Evolutionary conservation across 2,888 invertebrate genomes (phyloP), one percentile per base, ranked within the genome.

Genomic region (Lasioglossum oenotherae): DNA sequence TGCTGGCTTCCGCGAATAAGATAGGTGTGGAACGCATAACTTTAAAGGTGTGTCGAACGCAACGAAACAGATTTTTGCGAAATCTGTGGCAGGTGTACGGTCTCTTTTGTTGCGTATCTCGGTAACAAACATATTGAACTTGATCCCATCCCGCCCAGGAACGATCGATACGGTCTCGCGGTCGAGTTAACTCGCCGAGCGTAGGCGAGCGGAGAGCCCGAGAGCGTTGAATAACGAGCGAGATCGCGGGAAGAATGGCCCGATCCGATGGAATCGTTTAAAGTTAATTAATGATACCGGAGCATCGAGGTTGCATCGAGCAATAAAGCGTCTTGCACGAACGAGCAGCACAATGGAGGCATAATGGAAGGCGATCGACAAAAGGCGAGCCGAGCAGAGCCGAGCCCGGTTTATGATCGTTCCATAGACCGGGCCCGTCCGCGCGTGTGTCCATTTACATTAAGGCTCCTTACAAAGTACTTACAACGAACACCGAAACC

Each of bases 251-350:
- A 74, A 74, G 75, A 73, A 67, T 73, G 38, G 35, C 38, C 44
- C 73, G 35, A 49, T 75, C 35, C 75, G 79, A 73, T 74, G 44
- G 73, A 77, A 80, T 81, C 75, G 79, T 87, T 84, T 81, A 85
- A 79, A 44, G 74, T 79, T 86, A 89, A 89, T 86, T 86, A 87
- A 87, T 75, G 82, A 27, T 46, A 35, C 23, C 46, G 49, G n/a
- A 64, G 60, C 67, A 67, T 69, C 53, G 44, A 27, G 75, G 74
- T 76, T 78, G 46, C 69, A 44, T 74, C 73, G 69, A 35, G 89
- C 69, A 82, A 84, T 83, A 85, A 80, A 72, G 80, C 53, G 75
- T 67, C 67, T 23, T 41, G 77, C 57, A 53, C 78, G 74, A 80
- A 80, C 71, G 74, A 77, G 57, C 57, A 67, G 71, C 75, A 69